These are phyloP conservation scores for Neodiprion lecontei DNA, from an alignment of 1,140 invertebrate genomes.

Conservation along the genomic window DNA sequence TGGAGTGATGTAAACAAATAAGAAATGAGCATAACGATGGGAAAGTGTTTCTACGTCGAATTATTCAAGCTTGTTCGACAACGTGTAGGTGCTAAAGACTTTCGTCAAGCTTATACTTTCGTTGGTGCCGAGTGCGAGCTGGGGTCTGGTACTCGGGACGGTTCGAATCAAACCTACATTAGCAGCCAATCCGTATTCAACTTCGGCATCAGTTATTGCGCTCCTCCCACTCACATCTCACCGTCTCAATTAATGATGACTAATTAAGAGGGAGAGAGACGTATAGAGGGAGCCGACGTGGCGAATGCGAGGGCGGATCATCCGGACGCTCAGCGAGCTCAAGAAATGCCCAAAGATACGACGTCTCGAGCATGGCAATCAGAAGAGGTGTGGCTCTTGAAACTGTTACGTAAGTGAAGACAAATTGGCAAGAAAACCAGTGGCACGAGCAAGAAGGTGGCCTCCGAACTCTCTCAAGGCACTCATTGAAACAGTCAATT, in stretches of 20 bases:
- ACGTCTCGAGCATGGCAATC: slow-evolving; percentile 21
- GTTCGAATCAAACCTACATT: neutral
- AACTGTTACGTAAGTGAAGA: slow-evolving; percentile 23
- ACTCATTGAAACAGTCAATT: neutral
- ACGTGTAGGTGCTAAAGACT: no score
- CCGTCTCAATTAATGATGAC: neutral
- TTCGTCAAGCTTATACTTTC: no score
- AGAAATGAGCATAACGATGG: no score
- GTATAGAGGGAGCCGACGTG: neutral
- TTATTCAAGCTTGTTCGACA: no score
- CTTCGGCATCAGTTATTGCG: neutral
- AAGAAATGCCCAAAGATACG: neutral
- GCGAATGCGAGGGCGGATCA: slow-evolving; percentile 8
- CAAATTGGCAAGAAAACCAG: slow-evolving; percentile 30
- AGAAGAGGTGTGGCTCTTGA: slow-evolving; percentile 22
- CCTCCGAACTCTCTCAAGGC: neutral
- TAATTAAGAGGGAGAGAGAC: neutral
- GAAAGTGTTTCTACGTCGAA: no score
- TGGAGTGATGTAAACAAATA: no score
- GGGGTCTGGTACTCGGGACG: no score
- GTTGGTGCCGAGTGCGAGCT: no score
- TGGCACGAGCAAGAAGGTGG: slow-evolving; percentile 7
- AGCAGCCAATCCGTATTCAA: neutral
- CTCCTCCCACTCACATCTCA: neutral
- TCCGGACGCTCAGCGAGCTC: neutral